Conservation (phyloP, 1,140 invertebrate genomes). For the Pseudomyrmex flavicornis region DNA sequence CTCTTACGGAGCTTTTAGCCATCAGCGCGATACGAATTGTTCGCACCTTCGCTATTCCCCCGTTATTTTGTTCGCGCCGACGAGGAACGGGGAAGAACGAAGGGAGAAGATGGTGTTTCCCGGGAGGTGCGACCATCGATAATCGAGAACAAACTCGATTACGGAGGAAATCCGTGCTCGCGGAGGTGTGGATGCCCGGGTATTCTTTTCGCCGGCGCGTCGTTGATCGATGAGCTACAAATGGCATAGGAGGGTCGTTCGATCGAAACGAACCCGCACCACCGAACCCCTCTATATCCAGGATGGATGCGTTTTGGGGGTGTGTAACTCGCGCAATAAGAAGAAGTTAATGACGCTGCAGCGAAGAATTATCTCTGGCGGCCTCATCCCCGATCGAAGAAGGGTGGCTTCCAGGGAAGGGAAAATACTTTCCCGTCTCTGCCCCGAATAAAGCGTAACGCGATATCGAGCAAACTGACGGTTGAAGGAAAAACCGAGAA, state of each 20-base stretch:
- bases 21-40: constrained; percentile 1
- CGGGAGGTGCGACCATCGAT: constrained; percentile 66
- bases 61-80: neutral
- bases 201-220: constrained; percentile 63
- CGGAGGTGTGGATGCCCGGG: constrained; percentile 57
- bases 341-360: constrained; percentile 81
- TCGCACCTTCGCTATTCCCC: neutral
- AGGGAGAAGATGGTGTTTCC: constrained; percentile 61
- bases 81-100: neutral
- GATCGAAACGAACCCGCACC: constrained; percentile 41
- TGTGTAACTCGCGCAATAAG: constrained; percentile 73
- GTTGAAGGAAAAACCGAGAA: constrained; percentile 45
- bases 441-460: constrained; percentile 18
- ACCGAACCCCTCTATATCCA: constrained; percentile 39
- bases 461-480: constrained; percentile 56
- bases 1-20: neutral
- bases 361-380: constrained; percentile 76
- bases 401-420: constrained; percentile 51
- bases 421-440: constrained; percentile 1
- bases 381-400: constrained; percentile 47
- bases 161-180: constrained; percentile 72
- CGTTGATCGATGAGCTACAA: constrained; percentile 76
- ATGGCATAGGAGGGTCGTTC: constrained; percentile 63
- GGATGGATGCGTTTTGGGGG: constrained; percentile 68
- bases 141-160: constrained; percentile 75